Evolutionary conservation across 1,140 invertebrate genomes (phyloP).

Genomic region (Potamilus streckersoni): DNA sequence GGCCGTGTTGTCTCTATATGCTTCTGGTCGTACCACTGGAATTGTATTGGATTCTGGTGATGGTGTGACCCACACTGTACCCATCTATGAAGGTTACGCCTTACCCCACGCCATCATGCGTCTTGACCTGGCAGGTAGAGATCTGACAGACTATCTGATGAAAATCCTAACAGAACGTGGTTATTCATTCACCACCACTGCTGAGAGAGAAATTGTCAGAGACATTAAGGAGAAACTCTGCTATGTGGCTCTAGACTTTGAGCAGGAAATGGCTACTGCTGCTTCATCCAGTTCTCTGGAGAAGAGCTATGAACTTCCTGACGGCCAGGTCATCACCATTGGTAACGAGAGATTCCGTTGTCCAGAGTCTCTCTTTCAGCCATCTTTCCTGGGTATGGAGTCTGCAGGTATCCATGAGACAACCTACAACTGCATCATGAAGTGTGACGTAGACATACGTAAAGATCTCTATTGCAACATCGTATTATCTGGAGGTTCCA

Average conservation of each 20-base stretch:
- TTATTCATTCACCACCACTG: conserved; percentile 95
- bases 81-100: conserved; percentile 82
- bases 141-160: conserved; percentile 94
- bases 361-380: too few species aligned
- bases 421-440: too few species aligned
- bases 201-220: conserved; percentile 95
- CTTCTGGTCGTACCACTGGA: conserved; percentile 81
- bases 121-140: conserved; percentile 92
- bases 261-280: conserved; percentile 93
- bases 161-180: conserved; percentile 96
- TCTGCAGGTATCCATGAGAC: too few species aligned
- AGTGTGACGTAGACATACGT: too few species aligned
- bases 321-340: conserved; percentile 42
- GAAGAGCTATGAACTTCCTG: conserved; percentile 69
- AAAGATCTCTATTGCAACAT: too few species aligned
- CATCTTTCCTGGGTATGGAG: too few species aligned
- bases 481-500: too few species aligned
- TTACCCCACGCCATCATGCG: conserved; percentile 86
- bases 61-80: conserved; percentile 95
- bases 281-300: conserved; percentile 72
- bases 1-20: conserved; percentile 68
- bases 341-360: too few species aligned
- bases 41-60: conserved; percentile 75
- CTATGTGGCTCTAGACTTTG: conserved; percentile 86
- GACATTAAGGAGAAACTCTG: conserved; percentile 89